Base-by-base conservation (phyloP, 1,140 invertebrate genomes). In the Aphelinus certus region DNA sequence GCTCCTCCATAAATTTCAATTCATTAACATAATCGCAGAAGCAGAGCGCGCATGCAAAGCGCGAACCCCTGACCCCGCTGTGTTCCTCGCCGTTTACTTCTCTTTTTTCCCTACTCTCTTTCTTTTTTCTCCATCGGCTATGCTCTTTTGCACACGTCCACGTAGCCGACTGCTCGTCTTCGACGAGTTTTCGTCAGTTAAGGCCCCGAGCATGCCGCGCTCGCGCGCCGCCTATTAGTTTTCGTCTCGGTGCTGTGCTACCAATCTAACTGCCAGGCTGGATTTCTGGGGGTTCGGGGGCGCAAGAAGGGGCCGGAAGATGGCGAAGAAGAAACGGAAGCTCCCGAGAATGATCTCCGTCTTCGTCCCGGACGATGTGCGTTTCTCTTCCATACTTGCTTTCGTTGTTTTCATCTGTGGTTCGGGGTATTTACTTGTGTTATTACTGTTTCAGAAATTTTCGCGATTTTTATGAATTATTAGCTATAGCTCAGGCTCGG, bases 1-100 rank as follows among this genome's bases (percentile, higher is more conserved):
- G 70, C 62, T 73, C 76, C 45, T 83, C 80, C 83, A 86, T 86
- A 86, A 83, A 87, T 88, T 85, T 85, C 83, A 85, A 88, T 87
- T 83, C 78, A 88, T 88, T 83, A 85, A 76, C 83, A 86, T 86
- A 76, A 64, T 55, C 49, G 67, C 2, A 42, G 26, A 42, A 10
- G 43, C 7, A 26, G 68, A 68, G 77, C 83, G 71, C 66, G 75
- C 71, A 86, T 86, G 85, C 79, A 84, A 87, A 88, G 73, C 77
- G 79, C 71, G 83, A 81, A 84, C 82, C 81, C 80, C 45, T 81
- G 82, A 86, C 83, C 84, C 70, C 74, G 70, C 71, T 77, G 55
- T 76, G 70, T 58, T 26, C 58, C n/a, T 55, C 10, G 47, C 5
- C 42, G 46, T 53, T 63, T 10, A 4, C 53, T 53, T 53, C 9